Percentiles rank a stretch among this genome's conserved stretches.
phyloP scores from a whole-genome alignment of 2,888 invertebrate species.

The Magallana nippona region DNA sequence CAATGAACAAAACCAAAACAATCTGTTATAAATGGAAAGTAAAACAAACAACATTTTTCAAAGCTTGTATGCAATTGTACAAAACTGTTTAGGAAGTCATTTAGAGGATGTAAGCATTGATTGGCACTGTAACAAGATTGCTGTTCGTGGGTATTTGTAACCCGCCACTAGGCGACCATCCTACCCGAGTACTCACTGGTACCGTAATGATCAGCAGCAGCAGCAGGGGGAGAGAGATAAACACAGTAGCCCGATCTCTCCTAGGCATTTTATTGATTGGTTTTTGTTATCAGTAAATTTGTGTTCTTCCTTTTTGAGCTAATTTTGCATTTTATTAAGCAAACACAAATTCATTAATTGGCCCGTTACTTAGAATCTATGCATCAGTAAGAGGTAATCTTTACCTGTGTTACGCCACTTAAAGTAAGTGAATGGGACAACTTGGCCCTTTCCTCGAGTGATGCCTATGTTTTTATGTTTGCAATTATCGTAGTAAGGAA shows the following conservation, averaged over 20 bases:
- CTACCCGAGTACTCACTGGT: not conserved
- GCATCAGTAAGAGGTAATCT: not conserved
- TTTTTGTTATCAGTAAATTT: slow-evolving; percentile 7
- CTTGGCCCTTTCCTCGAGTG: too few species aligned
- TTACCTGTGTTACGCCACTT: not conserved
- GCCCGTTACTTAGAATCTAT: not conserved
- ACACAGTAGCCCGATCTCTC: not conserved
- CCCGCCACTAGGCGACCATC: not conserved
- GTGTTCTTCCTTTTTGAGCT: not conserved
- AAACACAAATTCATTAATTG: slow-evolving; percentile 14
- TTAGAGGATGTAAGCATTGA: not conserved
- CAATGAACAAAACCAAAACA: too few species aligned
- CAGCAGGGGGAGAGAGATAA: not conserved
- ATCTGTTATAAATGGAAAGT: too few species aligned
- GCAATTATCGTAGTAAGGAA: too few species aligned
- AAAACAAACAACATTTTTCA: too few species aligned
- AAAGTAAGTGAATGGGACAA: not conserved
- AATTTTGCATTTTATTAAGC: slow-evolving; percentile 7
- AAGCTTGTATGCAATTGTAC: too few species aligned
- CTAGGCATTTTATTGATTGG: not conserved
- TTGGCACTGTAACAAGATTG: not conserved
- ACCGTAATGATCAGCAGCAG: not conserved
- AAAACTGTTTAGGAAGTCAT: too few species aligned
- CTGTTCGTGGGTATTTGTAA: not conserved
- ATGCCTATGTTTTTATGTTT: too few species aligned